Percentiles rank a stretch among this genome's conserved stretches.
phyloP scores from a whole-genome alignment of 2,888 invertebrate genomes.

The Caenorhabditis sulstoni region DNA sequence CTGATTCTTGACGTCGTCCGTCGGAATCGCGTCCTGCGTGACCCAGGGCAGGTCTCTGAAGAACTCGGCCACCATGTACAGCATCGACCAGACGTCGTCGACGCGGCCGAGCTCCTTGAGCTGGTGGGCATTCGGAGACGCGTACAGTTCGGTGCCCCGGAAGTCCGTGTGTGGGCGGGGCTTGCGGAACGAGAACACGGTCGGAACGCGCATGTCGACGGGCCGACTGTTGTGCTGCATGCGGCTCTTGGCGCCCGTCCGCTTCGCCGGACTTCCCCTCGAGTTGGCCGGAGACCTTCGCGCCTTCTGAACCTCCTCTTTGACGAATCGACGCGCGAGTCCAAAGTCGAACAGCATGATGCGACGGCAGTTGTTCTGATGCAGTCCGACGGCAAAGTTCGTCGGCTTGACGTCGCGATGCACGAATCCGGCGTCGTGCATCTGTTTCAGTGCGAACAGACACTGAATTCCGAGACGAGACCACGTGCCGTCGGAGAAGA shows the following conservation, averaged over 20 bases:
- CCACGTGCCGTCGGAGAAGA: slow-evolving; percentile 35
- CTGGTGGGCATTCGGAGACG: slow-evolving; percentile 51
- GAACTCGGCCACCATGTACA: slow-evolving; percentile 62
- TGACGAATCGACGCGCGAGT: slow-evolving; percentile 16
- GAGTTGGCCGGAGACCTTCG: no score
- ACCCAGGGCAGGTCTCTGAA: slow-evolving; percentile 11
- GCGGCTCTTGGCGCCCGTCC: no score
- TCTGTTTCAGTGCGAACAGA: slow-evolving; percentile 52
- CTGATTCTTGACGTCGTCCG: no score
- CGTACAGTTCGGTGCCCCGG: slow-evolving; percentile 59
- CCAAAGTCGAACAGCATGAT: slow-evolving; percentile 49
- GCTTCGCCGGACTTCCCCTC: no score
- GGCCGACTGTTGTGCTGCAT: no score
- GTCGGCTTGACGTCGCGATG: slow-evolving; percentile 66
- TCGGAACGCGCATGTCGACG: no score
- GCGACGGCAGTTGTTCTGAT: not conserved
- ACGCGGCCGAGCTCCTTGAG: slow-evolving; percentile 55
- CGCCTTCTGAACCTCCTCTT: no score
- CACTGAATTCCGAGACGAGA: slow-evolving; percentile 47
- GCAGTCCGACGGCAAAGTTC: slow-evolving; percentile 56
- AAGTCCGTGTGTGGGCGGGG: not conserved
- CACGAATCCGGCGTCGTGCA: slow-evolving; percentile 66
- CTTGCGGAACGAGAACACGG: no score
- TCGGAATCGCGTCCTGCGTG: no score
- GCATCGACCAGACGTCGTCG: slow-evolving; percentile 62